A percentile compares a stretch with the other conserved stretches of the same genome.
Conservation (phyloP, 2,113 vertebrate species). For the Tursiops truncatus region DNA sequence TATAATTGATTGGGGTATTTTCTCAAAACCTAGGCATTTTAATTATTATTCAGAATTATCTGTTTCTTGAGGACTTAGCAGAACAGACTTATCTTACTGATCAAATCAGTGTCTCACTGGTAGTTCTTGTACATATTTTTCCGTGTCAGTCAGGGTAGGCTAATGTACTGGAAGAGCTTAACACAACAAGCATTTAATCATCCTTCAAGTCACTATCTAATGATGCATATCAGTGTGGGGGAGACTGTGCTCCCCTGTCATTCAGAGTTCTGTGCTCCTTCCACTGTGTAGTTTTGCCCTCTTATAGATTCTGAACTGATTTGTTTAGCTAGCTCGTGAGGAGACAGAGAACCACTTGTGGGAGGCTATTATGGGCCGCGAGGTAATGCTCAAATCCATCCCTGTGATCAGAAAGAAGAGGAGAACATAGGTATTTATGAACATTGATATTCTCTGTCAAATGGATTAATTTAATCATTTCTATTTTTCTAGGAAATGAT, state of each 20-base stretch:
- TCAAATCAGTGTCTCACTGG: not conserved
- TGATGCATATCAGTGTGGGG: not conserved
- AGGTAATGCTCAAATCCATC: not conserved
- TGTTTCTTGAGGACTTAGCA: not conserved
- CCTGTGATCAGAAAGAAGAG: not conserved
- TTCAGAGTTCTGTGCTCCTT: not conserved
- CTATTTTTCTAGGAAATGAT: not conserved
- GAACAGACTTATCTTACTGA: not conserved
- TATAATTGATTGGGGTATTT: not conserved
- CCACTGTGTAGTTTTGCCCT: not conserved
- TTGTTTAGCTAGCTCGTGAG: fast-evolving
- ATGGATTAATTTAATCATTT: not conserved
- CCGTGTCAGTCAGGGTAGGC: not conserved
- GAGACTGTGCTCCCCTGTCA: fast-evolving
- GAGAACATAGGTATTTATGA: not conserved
- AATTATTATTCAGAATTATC: not conserved
- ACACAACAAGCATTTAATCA: not conserved
- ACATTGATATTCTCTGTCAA: not conserved
- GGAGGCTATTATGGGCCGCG: fast-evolving
- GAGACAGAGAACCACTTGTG: not conserved
- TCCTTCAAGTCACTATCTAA: not conserved
- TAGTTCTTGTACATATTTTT: not conserved
- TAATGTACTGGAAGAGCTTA: not conserved
- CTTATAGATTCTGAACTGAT: not conserved
- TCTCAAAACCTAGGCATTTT: not conserved